Base-by-base conservation (phyloP, 2,888 invertebrate genomes). In the Campoletis raptor region DNA sequence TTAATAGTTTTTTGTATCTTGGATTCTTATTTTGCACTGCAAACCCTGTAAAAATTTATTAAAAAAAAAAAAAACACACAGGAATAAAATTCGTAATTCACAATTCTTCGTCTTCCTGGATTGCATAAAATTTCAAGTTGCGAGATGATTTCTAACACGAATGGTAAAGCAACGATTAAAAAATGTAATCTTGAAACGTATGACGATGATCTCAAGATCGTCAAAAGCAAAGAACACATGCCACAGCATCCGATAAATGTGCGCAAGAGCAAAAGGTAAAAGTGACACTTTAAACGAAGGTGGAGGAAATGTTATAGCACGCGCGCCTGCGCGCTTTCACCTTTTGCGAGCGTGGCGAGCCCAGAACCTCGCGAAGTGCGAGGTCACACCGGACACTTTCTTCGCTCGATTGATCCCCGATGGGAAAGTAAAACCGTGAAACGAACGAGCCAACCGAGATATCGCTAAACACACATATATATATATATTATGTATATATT, bases 391-490 rank as follows among this genome's bases (percentile, higher is more conserved):
- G 92, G 92, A 93, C 92, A 94, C 94, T 94, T 94, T 94, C 94
- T 94, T 94, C 92, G 93, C 90, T 93, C 92, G 92, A 94, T 93
- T 92, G 91, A 92, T 90, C 91, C 90, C 90, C 92, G 90, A 92
- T 93, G 94, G 93, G 89, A 94, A 94, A 94, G 94, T 93, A 78
- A 80, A 77, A 78, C 85, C 82, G 85, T 69, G 70, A 80, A 86
- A 74, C 61, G 80, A 70, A 67, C 76, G 42, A 85, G 24, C 61
- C 37, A 57, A 81, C 15, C 64, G 74, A 82, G 76, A 77, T 61
- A 82, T 52, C n/a, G 52, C 61, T 64, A n/a, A 15, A 18, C 21
- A 40, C 37, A 8, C 24, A 15, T 40, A 30, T 54, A 36, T 21
- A 8, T 24, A 52, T 21, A 57, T 15, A 54, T 57, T 42, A 37